Conservation (phyloP, 2,888 invertebrate species). For the Pelosia muscerda region DNA sequence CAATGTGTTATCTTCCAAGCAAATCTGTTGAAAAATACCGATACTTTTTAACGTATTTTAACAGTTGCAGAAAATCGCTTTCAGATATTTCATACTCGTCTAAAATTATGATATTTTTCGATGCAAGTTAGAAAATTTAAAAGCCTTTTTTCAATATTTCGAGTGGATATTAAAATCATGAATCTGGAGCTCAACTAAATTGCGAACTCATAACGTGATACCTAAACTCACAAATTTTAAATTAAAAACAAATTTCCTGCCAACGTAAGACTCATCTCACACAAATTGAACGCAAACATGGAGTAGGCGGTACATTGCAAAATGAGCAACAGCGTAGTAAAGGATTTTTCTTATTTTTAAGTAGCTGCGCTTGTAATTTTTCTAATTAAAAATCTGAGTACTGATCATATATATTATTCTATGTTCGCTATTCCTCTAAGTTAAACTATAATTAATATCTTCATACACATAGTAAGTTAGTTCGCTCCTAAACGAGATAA, state of each 20-base stretch:
- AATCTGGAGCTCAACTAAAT: slow-evolving; percentile 9
- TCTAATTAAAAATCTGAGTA: neutral
- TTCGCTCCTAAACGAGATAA: no score
- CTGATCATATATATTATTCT: neutral
- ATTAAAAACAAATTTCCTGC: slow-evolving; percentile 59
- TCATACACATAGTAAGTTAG: no score
- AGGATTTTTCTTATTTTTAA: slow-evolving; percentile 6
- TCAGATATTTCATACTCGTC: neutral
- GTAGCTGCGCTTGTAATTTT: neutral
- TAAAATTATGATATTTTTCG: neutral
- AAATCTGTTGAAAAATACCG: no score
- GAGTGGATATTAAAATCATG: neutral
- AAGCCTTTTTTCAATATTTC: neutral
- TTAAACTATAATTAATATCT: no score
- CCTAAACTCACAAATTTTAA: slow-evolving; percentile 52
- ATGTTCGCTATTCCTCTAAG: neutral
- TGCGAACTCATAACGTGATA: slow-evolving; percentile 18
- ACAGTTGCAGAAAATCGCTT: neutral
- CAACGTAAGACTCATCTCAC: slow-evolving; percentile 45
- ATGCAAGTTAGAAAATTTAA: neutral
- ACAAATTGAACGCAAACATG: slow-evolving; percentile 63
- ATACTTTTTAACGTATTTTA: no score
- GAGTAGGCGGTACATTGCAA: slow-evolving; percentile 26
- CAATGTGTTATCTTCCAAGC: no score
- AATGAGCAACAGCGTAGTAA: slow-evolving; percentile 14